Base-by-base conservation (phyloP, 2,797 vertebrate species). In the Gymnothorax javanicus region DNA sequence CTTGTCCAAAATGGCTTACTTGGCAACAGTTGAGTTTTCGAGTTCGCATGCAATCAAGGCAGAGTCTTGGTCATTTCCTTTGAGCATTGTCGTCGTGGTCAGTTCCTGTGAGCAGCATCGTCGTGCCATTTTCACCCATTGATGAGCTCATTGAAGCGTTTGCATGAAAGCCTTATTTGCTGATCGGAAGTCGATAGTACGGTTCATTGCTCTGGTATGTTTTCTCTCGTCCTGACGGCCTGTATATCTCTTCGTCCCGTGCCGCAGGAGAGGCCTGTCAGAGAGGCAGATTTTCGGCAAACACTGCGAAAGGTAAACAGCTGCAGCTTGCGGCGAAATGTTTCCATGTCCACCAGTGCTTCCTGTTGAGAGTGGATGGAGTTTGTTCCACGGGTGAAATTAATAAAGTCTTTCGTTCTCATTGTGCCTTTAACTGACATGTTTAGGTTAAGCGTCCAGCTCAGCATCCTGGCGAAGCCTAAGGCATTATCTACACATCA, bases 261-360 rank as follows among this genome's bases (percentile, higher is more conserved):
- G 90, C 91, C 90, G 81, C 92, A 93, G 92, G 92, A 93, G 86
- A 91, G 90, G 88, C 88, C 93, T 84, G 91, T 86, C 27, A 95
- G 93, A 89, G 95, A 96, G 85, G 90, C 91, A 90, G 94, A 96
- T 87, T 87, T 91, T 87, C 95, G 94, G 89, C 94, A 92, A 67
- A 92, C 93, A 89, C 95, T 95, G 92, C 95, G 93, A 95, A 96
- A 96, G 95, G 96, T 97, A 93, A 91, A 86, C 85, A 50, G 17
- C 75, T 20, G 12, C 20, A 20, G 43, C 13, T 6, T 8, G 50
- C 85, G 25, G 17, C 50, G n/a, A 77, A 67, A 8, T 0, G 25
- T 52, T 50, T 33, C 33, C 33, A 43, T 43, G 33, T 43, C 33
- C 2, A 43, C 33, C 33, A 43, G 1, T 43, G 33, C 33, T 43